Evolutionary conservation across 2,797 vertebrate species (phyloP).

Genomic region (Fundulus diaphanus): DNA sequence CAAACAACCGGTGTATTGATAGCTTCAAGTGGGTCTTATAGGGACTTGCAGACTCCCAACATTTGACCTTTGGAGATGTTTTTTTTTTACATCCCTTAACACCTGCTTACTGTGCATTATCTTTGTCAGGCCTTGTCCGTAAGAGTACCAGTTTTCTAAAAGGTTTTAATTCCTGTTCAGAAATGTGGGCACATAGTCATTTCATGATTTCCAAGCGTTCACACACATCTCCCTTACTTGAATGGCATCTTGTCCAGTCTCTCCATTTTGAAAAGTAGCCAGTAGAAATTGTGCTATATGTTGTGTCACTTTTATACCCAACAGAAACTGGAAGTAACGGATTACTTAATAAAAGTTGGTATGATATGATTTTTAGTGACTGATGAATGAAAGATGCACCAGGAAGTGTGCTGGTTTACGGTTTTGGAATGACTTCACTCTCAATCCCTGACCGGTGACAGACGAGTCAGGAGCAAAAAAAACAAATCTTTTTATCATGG

Average conservation of each 20-base stretch:
- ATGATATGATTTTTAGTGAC: too few relatives aligned
- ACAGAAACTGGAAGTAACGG: too few relatives aligned
- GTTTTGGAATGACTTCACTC: not conserved
- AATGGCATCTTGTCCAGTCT: not conserved
- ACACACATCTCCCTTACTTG: not conserved
- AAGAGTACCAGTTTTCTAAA: not conserved
- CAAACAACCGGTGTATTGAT: not conserved
- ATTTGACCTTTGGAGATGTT: not conserved
- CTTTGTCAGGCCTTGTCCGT: not conserved
- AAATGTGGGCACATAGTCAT: not conserved
- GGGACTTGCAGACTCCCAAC: not conserved
- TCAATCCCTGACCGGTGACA: too few relatives aligned
- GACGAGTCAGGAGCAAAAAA: too few relatives aligned
- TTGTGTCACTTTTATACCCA: too few relatives aligned
- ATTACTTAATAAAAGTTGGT: too few relatives aligned
- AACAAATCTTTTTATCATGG: too few relatives aligned
- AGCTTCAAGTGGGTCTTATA: not conserved
- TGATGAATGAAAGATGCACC: too few relatives aligned
- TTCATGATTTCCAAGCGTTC: not conserved
- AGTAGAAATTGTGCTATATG: too few relatives aligned
- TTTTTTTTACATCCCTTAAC: not conserved
- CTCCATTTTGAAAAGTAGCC: not conserved
- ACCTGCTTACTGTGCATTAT: not conserved
- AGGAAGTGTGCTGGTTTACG: not conserved
- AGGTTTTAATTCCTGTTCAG: not conserved